Evolutionary conservation across 2,888 invertebrate species (phyloP).

Genomic region (Junonia oenone): DNA sequence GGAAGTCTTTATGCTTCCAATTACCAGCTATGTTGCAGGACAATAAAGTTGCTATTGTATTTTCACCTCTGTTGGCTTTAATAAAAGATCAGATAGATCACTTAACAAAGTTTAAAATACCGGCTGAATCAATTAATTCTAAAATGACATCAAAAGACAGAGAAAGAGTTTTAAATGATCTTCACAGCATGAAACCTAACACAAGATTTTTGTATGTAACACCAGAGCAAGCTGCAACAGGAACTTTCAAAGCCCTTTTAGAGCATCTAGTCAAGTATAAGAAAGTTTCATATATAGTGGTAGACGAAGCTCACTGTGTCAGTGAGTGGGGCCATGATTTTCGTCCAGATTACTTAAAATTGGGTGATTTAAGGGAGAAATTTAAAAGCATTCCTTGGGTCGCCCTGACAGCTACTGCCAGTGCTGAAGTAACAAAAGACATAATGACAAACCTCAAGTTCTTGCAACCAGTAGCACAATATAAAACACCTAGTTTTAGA

Average conservation of each 20-base stretch:
- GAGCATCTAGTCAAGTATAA: constrained; percentile 85
- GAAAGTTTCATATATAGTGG: constrained; percentile 92
- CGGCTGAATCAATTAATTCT: constrained; percentile 94
- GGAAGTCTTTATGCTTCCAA: constrained; percentile 98
- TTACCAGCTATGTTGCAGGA: constrained; percentile 92
- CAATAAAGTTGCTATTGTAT: constrained; percentile 92
- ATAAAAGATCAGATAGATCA: constrained; percentile 98
- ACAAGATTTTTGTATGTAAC: constrained; percentile 96
- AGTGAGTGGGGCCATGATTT: constrained; percentile 99
- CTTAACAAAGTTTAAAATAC: constrained; percentile 86
- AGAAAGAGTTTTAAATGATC: constrained; percentile 86
- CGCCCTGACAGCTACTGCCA: constrained; percentile 97
- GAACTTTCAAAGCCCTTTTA: constrained; percentile 84
- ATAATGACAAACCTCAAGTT: constrained; percentile 87
- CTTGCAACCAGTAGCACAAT: constrained; percentile 83
- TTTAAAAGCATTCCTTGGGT: constrained; percentile 89
- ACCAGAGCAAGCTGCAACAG: constrained; percentile 95
- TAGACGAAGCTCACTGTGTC: constrained; percentile 99
- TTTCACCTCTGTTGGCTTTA: constrained; percentile 96
- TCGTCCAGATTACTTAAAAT: constrained; percentile 94
- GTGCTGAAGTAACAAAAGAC: constrained; percentile 88
- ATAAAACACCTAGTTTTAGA: constrained; percentile 93
- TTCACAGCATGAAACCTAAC: constrained; percentile 85
- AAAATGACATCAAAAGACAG: constrained; percentile 90
- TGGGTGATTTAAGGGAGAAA: constrained; percentile 81